Conservation (phyloP, 2,797 vertebrate genomes). For the Hyperoplus lanceolatus region DNA sequence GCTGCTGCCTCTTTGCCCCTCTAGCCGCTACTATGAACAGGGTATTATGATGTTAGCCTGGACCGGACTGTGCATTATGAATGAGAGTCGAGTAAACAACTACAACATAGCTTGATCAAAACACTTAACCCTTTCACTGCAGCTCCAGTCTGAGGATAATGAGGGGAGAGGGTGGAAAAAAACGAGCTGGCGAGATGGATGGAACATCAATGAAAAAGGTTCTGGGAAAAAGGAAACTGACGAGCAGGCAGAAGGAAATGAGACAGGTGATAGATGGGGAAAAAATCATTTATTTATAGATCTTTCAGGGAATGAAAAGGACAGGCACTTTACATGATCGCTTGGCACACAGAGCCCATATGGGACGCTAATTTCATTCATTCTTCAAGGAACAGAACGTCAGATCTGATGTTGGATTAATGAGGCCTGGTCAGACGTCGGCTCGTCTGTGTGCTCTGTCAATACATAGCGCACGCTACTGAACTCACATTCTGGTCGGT, state of each 20-base stretch:
- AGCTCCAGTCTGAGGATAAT: conserved; percentile 34
- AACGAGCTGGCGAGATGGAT: conserved; percentile 18
- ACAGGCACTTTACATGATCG: conserved; percentile 69
- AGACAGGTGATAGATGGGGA: conserved; percentile 73
- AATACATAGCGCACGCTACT: conserved; percentile 33
- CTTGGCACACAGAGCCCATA: conserved; percentile 40
- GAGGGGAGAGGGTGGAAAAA: neutral
- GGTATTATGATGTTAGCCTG: conserved; percentile 59
- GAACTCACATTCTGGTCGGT: conserved; percentile 51
- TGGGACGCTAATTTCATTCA: conserved; percentile 41
- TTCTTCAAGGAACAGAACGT: conserved; percentile 49
- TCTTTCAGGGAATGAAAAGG: conserved; percentile 49
- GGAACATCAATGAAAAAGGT: conserved; percentile 27
- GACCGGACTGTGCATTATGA: conserved; percentile 58
- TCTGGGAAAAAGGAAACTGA: conserved; percentile 36
- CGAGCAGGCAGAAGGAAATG: conserved; percentile 58
- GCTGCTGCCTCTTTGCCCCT: conserved; percentile 64
- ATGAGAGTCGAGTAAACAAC: conserved; percentile 61
- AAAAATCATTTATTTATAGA: conserved; percentile 74
- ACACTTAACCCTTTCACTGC: conserved; percentile 49
- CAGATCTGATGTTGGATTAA: conserved; percentile 65
- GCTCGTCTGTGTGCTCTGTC: conserved; percentile 58
- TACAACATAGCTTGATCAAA: conserved; percentile 45
- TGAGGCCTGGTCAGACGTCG: conserved; percentile 60
- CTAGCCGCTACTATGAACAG: conserved; percentile 52